Evolutionary conservation across 1,140 invertebrate genomes (phyloP).

Genomic region (Xylocopa sonorina): DNA sequence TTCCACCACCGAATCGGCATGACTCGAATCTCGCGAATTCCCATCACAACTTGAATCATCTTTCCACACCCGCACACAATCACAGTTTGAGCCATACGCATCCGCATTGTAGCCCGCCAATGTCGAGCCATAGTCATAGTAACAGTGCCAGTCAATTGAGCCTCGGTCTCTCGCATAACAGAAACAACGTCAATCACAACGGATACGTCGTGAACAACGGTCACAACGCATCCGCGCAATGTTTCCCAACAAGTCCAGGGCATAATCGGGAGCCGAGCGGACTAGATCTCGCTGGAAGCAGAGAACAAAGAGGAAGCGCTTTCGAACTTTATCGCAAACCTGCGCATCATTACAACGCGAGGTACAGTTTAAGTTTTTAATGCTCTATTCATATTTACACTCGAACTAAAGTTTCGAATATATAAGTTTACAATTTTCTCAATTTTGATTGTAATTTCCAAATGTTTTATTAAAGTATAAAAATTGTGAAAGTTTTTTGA

Average conservation of each 20-base stretch:
- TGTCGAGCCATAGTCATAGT: constrained; percentile 80
- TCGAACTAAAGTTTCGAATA: too few relatives aligned
- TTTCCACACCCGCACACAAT: constrained; percentile 76
- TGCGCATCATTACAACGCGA: constrained; percentile 88
- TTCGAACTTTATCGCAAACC: constrained; percentile 97
- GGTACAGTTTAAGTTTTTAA: constrained; percentile 80
- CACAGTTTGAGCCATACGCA: constrained; percentile 82
- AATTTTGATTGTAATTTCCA: neutral
- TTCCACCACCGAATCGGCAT: constrained; percentile 81
- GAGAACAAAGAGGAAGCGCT: constrained; percentile 95
- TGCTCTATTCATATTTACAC: neutral
- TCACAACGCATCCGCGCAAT: constrained; percentile 35
- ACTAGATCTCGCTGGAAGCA: constrained; percentile 90
- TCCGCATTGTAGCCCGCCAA: constrained; percentile 82
- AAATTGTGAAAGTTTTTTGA: neutral
- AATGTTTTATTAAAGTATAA: neutral
- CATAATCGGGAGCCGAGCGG: constrained; percentile 83
- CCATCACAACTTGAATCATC: constrained; percentile 81
- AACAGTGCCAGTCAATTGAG: constrained; percentile 80
- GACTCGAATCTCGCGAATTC: constrained; percentile 77
- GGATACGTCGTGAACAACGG: constrained; percentile 53
- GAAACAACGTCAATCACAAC: constrained; percentile 77
- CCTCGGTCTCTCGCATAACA: constrained; percentile 81
- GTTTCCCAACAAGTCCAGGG: constrained; percentile 52
- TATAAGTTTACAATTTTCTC: too few relatives aligned